These are phyloP conservation scores for Agrypnia vestita DNA, from an alignment of 1,140 invertebrate genomes.

Conservation along the genomic window DNA sequence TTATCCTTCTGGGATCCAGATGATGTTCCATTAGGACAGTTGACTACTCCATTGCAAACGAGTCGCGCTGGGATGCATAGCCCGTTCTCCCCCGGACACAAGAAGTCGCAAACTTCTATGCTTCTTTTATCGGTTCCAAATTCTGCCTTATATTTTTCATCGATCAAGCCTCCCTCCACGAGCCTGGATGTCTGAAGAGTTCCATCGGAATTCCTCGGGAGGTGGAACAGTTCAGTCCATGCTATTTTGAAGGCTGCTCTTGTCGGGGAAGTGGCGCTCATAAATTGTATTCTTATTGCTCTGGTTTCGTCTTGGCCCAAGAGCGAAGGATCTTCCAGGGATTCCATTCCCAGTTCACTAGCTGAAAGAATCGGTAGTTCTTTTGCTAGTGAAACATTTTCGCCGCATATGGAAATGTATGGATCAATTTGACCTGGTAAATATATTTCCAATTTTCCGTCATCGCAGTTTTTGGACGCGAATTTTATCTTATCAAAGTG, in stretches of 20 bases:
- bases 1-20: constrained; percentile 62
- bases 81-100: constrained; percentile 86
- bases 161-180: constrained; percentile 74
- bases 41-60: constrained; percentile 89
- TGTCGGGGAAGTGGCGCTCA: constrained; percentile 83
- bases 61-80: constrained; percentile 86
- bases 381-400: constrained; percentile 84
- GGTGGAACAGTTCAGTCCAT: constrained; percentile 91
- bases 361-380: constrained; percentile 85
- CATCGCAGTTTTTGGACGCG: constrained; percentile 84
- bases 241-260: constrained; percentile 88
- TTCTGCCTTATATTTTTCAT: constrained; percentile 62
- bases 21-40: constrained; percentile 82
- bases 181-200: constrained; percentile 82
- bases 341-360: constrained; percentile 79
- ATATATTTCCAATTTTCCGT: constrained; percentile 88
- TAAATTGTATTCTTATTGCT: constrained; percentile 79
- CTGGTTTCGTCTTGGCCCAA: constrained; percentile 72
- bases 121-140: constrained; percentile 64
- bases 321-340: constrained; percentile 75
- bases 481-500: constrained; percentile 91
- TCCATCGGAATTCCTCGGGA: constrained; percentile 86
- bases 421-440: constrained; percentile 80
- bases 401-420: constrained; percentile 85
- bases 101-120: constrained; percentile 79